A percentile compares a stretch with the other conserved stretches of the same genome.
Conservation (phyloP, 1,140 invertebrate genomes). For the Panagrolaimus sp. region DNA sequence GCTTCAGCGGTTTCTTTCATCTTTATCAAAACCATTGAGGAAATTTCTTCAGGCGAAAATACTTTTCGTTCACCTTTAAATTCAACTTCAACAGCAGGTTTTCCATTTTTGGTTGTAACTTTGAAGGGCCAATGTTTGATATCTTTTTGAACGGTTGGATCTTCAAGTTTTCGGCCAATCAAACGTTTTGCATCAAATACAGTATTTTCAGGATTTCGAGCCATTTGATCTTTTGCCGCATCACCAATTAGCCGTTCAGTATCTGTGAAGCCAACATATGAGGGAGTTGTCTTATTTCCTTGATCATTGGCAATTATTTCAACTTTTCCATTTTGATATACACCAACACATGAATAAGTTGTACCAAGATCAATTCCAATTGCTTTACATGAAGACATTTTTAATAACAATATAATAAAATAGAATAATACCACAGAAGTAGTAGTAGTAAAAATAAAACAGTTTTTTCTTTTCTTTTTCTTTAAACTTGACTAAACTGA, state of each 20-base stretch:
- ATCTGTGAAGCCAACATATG: slow-evolving; percentile 81
- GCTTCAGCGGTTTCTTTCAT: slow-evolving; percentile 79
- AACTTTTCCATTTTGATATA: slow-evolving; percentile 74
- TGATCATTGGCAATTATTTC: slow-evolving; percentile 91
- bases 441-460: too few species aligned
- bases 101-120: slow-evolving; percentile 36
- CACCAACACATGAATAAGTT: slow-evolving; percentile 56
- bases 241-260: slow-evolving; percentile 78
- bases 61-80: slow-evolving; percentile 64
- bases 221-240: slow-evolving; percentile 64
- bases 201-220: slow-evolving; percentile 78
- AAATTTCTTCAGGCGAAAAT: slow-evolving; percentile 66
- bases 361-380: slow-evolving; percentile 43
- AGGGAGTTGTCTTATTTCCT: slow-evolving; percentile 76
- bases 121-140: slow-evolving; percentile 64
- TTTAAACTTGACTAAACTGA: too few species aligned
- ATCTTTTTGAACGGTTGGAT: slow-evolving; percentile 68
- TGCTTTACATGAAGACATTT: slow-evolving; percentile 23
- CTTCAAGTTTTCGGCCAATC: slow-evolving; percentile 72
- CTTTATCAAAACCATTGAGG: slow-evolving; percentile 63
- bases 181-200: slow-evolving; percentile 76
- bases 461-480: too few species aligned
- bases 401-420: too few species aligned
- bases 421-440: too few species aligned
- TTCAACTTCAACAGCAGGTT: slow-evolving; percentile 62